phyloP scores from a whole-genome alignment of 35 echinoderm and acorn worm genomes.

The Anneissia japonica region DNA sequence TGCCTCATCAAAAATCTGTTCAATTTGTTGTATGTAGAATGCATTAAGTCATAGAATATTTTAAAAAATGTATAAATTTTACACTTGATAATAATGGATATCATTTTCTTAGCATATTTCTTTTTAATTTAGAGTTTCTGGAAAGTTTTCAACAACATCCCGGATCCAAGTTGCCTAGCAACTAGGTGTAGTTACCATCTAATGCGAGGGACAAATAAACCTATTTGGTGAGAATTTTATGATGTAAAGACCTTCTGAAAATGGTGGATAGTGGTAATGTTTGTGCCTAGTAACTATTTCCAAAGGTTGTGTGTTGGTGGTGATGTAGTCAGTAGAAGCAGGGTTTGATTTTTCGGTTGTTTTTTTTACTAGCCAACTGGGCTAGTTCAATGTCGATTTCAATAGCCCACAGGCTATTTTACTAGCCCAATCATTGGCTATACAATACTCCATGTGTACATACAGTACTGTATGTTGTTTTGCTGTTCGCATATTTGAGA shows the following conservation, averaged over 20 bases:
- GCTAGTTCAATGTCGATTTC: too few species aligned
- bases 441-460: too few species aligned
- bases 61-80: background rate
- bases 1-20: too few species aligned
- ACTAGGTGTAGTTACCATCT: conserved; percentile 84
- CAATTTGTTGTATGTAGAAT: background rate
- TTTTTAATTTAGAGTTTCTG: conserved; percentile 71
- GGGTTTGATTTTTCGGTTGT: too few species aligned
- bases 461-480: too few species aligned
- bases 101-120: background rate
- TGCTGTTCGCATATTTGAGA: too few species aligned
- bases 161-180: conserved; percentile 54
- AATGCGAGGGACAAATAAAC: conserved; percentile 74
- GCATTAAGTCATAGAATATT: background rate
- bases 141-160: conserved; percentile 96
- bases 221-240: conserved; percentile 78
- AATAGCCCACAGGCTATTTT: too few species aligned
- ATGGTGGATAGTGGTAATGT: background rate
- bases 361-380: too few species aligned
- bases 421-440: too few species aligned
- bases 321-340: too few species aligned
- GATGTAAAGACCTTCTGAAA: background rate
- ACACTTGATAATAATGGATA: background rate
- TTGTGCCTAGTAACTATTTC: background rate
- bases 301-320: too few species aligned